A percentile compares a stretch with the other conserved stretches of the same genome.
phyloP scores from a whole-genome alignment of 2,113 vertebrate genomes.

The Myotis brandtii region DNA sequence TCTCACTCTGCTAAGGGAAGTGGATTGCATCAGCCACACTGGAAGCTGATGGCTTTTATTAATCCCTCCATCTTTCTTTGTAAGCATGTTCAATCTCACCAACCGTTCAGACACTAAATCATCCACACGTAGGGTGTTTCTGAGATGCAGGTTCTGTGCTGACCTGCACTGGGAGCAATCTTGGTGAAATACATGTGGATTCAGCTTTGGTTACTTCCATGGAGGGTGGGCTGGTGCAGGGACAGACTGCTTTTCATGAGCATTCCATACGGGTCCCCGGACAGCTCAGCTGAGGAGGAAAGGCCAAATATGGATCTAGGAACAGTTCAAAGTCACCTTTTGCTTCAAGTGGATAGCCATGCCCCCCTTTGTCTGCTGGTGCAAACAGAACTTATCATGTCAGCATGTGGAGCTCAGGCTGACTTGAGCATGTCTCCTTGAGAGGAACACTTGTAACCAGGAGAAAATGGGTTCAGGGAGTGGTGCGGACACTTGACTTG shows the following conservation, averaged over 20 bases:
- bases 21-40: neutral
- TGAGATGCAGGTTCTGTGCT: neutral
- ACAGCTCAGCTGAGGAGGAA: neutral
- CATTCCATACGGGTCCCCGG: neutral
- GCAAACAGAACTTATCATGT: neutral
- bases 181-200: neutral
- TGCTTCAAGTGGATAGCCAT: neutral
- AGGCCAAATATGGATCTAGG: neutral
- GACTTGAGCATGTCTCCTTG: neutral
- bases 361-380: neutral
- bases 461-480: constrained; percentile 50
- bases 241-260: neutral
- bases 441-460: constrained; percentile 18
- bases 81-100: rapidly evolving
- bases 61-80: neutral
- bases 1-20: neutral
- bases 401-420: neutral
- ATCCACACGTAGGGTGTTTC: neutral
- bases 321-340: neutral
- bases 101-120: neutral
- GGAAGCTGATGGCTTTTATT: neutral
- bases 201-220: neutral
- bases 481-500: constrained; percentile 15
- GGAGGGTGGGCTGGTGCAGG: rapidly evolving
- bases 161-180: neutral